Evolutionary conservation across 2,888 invertebrate species (phyloP).

Genomic region (Onthophagus sagittarius): DNA sequence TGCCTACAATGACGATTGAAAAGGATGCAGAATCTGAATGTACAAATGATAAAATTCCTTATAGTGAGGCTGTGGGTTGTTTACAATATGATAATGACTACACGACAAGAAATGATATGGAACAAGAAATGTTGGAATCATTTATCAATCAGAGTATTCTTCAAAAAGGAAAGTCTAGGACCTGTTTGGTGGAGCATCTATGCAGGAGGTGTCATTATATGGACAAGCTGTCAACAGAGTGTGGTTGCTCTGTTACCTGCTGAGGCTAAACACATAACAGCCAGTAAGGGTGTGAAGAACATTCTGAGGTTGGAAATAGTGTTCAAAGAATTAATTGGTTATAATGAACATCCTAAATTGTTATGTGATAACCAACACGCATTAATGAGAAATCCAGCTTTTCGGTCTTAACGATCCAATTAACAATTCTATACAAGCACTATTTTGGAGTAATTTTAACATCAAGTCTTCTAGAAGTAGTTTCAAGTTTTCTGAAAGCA

Average conservation of each 20-base stretch:
- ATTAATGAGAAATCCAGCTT: neutral
- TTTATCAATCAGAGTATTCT: neutral
- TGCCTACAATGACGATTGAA: too few species aligned
- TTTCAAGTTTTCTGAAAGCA: too few species aligned
- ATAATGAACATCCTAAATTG: neutral
- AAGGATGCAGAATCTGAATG: too few species aligned
- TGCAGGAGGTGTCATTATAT: slow-evolving; percentile 33
- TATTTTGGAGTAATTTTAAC: too few species aligned
- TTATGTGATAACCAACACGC: neutral
- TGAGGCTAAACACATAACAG: slow-evolving; percentile 30
- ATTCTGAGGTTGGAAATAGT: slow-evolving; percentile 27
- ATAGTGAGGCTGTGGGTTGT: slow-evolving; percentile 2
- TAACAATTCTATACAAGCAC: too few species aligned
- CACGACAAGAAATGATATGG: neutral
- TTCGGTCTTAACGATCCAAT: too few species aligned
- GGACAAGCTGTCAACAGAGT: slow-evolving; percentile 31
- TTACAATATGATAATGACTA: neutral
- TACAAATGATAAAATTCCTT: too few species aligned
- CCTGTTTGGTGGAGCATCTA: slow-evolving; percentile 26
- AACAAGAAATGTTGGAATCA: neutral
- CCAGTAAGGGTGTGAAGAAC: slow-evolving; percentile 28
- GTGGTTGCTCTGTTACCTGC: slow-evolving; percentile 36
- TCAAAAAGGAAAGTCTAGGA: slow-evolving; percentile 22
- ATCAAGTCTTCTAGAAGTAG: too few species aligned
- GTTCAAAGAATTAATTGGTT: neutral